Evolutionary conservation across 1,140 invertebrate species (phyloP).

Genomic region (Bombus affinis): DNA sequence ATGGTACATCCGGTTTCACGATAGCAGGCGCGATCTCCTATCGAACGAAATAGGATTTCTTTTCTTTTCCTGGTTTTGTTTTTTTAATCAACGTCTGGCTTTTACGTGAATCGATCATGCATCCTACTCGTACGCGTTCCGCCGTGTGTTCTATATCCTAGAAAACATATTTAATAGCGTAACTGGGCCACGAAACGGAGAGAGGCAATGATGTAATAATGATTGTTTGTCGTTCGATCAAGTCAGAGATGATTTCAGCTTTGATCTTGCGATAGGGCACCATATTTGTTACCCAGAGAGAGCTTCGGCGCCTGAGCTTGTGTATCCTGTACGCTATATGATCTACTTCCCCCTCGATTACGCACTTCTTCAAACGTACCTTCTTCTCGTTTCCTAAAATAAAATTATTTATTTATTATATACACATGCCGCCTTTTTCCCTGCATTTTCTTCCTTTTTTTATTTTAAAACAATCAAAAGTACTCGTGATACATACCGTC

Average conservation of each 20-base stretch:
- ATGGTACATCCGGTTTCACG: background rate
- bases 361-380: slow-evolving; percentile 85
- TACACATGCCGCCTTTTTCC: no score
- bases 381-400: slow-evolving; percentile 83
- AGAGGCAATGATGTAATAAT: slow-evolving; percentile 76
- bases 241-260: slow-evolving; percentile 78
- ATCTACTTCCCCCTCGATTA: slow-evolving; percentile 77
- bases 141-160: slow-evolving; percentile 67
- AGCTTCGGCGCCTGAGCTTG: slow-evolving; percentile 82
- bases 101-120: slow-evolving; percentile 48
- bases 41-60: slow-evolving; percentile 42
- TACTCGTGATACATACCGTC: slow-evolving; percentile 70
- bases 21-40: slow-evolving; percentile 9
- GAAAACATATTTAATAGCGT: slow-evolving; percentile 71
- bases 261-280: slow-evolving; percentile 82
- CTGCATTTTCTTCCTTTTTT: no score
- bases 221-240: slow-evolving; percentile 72
- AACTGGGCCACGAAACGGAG: slow-evolving; percentile 78
- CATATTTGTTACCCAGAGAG: slow-evolving; percentile 84
- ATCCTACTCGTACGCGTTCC: slow-evolving; percentile 52
- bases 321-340: slow-evolving; percentile 73
- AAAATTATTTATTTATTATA: slow-evolving; percentile 36
- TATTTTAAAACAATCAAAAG: background rate
- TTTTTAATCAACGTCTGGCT: slow-evolving; percentile 13
- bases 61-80: background rate